These are phyloP conservation scores for Aporrectodea caliginosa DNA, from an alignment of 1,140 invertebrate species.

Conservation along the genomic window DNA sequence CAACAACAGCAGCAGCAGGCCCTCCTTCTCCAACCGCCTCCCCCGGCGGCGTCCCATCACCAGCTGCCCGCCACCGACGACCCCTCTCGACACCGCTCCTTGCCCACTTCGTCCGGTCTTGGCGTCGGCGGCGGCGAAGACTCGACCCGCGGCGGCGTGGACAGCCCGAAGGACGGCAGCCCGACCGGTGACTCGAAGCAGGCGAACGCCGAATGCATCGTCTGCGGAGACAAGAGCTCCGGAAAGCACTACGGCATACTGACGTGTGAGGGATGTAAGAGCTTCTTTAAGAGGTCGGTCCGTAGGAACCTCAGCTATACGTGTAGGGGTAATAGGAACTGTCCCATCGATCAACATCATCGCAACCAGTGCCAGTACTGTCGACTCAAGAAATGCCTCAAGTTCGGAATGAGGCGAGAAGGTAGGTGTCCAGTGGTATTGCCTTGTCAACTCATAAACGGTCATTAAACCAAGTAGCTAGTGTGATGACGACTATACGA, in stretches of 20 bases:
- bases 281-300: constrained; percentile 90
- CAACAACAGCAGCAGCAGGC: background rate
- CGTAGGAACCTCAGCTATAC: constrained; percentile 94
- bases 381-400: constrained; percentile 90
- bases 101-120: background rate
- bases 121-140: background rate
- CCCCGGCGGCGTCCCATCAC: background rate
- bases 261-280: constrained; percentile 87
- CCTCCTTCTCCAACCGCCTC: background rate
- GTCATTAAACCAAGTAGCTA: too few species aligned
- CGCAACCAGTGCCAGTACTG: constrained; percentile 95
- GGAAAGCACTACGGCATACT: constrained; percentile 97
- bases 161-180: background rate
- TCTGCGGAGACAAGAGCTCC: constrained; percentile 94
- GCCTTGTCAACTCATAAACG: too few species aligned
- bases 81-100: background rate
- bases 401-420: constrained; percentile 63
- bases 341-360: constrained; percentile 98
- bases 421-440: too few species aligned
- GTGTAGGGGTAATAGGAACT: constrained; percentile 92
- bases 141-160: background rate
- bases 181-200: background rate
- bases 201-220: constrained; percentile 79
- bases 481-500: too few species aligned
- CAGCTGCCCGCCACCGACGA: background rate